Percentiles rank a stretch among this genome's conserved stretches.
Evolutionary conservation across 2,113 vertebrate genomes (phyloP).

Genomic region (Phaetusa simplex): DNA sequence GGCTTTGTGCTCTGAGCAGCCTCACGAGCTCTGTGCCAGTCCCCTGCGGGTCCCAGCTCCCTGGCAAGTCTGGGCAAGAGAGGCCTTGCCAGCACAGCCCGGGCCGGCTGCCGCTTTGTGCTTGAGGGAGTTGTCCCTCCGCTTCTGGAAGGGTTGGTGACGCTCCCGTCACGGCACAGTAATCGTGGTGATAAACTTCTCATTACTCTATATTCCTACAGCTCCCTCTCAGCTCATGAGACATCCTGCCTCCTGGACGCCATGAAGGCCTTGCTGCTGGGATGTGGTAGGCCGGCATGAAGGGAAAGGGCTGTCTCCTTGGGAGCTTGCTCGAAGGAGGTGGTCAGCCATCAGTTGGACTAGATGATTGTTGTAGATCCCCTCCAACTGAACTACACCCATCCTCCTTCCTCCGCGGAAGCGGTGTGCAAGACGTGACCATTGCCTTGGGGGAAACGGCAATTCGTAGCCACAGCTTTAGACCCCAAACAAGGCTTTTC

Average conservation of each 20-base stretch:
- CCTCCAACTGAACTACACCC: background rate
- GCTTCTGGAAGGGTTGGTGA: background rate
- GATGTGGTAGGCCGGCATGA: background rate
- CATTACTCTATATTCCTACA: background rate
- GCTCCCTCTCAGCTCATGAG: background rate
- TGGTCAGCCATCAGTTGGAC: background rate
- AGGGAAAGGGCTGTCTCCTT: background rate
- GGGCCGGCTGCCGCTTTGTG: background rate
- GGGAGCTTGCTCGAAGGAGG: background rate
- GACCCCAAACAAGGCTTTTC: background rate
- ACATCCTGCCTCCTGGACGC: background rate
- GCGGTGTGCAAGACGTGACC: background rate
- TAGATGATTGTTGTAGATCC: background rate
- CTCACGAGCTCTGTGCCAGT: accelerated
- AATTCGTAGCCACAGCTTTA: background rate
- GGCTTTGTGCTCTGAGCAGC: background rate
- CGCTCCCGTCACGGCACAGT: accelerated
- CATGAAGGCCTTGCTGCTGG: background rate
- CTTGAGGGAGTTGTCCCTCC: background rate
- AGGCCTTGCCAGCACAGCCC: background rate
- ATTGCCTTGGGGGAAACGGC: background rate
- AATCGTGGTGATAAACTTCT: background rate
- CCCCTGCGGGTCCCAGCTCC: background rate
- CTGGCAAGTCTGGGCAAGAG: background rate
- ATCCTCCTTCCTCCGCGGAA: background rate